Evolutionary conservation across 1,140 invertebrate genomes (phyloP), one percentile per base, ranked within the genome.

Genomic region (Neomicropteryx cornuta): DNA sequence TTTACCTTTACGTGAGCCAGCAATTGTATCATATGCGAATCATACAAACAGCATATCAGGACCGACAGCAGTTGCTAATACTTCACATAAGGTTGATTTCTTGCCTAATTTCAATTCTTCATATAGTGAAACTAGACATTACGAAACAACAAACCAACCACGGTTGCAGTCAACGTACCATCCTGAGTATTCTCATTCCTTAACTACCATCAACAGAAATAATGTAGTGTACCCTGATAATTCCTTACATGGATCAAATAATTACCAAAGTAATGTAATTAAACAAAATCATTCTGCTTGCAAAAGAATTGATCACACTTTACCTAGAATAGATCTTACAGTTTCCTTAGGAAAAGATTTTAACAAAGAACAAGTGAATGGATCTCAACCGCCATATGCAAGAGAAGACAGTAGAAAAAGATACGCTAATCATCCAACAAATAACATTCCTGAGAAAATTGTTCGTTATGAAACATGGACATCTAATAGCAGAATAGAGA

Each of bases 51-150:
- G 57, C n/a, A 37, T 43, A 33, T 34, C 41, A 30, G 35, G 34
- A n/a, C n/a, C n/a, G n/a, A n/a, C n/a, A n/a, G 34, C 33, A 38
- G 17, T 51, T 41, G 33, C 40, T 47, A 18, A 42, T 48, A 33
- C 50, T 21, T 76, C 76, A 17, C 77, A 79, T 20, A 81, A 80
- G 62, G 75, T 81, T 2, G 77, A 81, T 50, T 82, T 81, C 53
- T 64, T 73, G 27, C 77, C 78, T 2, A 75, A 82, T 48, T 82
- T 81, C 52, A 69, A 66, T 29, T 60, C 68, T 1, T 18, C 56
- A 5, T 53, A 57, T 17, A n/a, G n/a, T n/a, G n/a, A n/a, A n/a
- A n/a, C n/a, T n/a, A n/a, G n/a, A n/a, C n/a, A n/a, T n/a, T n/a
- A n/a, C n/a, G n/a, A n/a, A n/a, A n/a, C n/a, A n/a, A n/a, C n/a